These are phyloP conservation scores for Pyrgilauda ruficollis DNA, from an alignment of 2,113 vertebrate genomes.

Conservation along the genomic window DNA sequence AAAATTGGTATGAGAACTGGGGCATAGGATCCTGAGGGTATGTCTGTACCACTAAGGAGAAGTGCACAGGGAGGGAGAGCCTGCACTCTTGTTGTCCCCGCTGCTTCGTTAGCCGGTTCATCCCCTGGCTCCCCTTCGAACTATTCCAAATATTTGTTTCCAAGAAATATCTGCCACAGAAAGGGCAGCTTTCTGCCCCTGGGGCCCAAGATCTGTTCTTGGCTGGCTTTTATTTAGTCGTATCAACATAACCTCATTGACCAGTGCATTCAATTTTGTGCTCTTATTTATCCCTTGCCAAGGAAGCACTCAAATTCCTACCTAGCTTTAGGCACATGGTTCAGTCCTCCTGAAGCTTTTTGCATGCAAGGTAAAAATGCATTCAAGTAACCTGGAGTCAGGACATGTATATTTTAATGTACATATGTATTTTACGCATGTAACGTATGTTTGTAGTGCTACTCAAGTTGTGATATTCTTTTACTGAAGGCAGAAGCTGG, in stretches of 20 bases:
- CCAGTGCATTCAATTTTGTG: neutral
- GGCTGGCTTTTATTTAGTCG: neutral
- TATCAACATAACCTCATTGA: slow-evolving; percentile 16
- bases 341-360: neutral
- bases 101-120: neutral
- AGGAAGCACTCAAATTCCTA: neutral
- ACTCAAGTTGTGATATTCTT: neutral
- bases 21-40: neutral
- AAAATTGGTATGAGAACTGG: neutral
- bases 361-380: neutral
- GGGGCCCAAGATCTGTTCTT: neutral
- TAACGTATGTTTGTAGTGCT: neutral
- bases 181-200: neutral
- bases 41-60: neutral
- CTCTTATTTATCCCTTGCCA: neutral
- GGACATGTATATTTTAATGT: neutral
- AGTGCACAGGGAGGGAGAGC: accelerated
- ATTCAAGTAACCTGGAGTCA: neutral
- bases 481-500: neutral
- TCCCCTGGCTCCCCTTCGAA: neutral
- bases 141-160: slow-evolving; percentile 50
- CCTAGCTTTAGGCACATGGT: neutral
- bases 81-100: accelerated
- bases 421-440: neutral
- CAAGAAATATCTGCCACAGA: slow-evolving; percentile 1